Evolutionary conservation across 1,140 invertebrate genomes (phyloP).

Genomic region (Rhopalosiphum maidis): DNA sequence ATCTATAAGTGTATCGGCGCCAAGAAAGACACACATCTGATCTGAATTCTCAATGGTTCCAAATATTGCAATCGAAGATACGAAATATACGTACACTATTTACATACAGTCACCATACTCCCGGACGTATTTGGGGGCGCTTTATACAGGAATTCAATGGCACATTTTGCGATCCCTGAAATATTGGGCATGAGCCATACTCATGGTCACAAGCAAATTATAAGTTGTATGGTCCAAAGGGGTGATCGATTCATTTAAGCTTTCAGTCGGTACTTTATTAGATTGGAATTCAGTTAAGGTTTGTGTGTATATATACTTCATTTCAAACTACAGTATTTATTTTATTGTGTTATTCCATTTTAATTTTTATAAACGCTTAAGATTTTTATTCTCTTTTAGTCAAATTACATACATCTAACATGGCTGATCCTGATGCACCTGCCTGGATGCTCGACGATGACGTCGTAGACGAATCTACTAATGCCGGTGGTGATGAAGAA

Average conservation of each 20-base stretch:
- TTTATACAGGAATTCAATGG: background rate
- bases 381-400: background rate
- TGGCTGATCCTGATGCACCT: conserved; percentile 33
- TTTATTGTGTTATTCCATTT: background rate
- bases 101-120: background rate
- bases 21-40: conserved; percentile 30
- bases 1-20: conserved; percentile 32
- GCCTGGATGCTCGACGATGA: conserved; percentile 14
- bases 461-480: background rate
- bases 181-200: conserved; percentile 43
- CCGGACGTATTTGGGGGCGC: background rate
- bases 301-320: background rate
- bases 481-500: background rate
- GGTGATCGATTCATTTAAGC: conserved; percentile 52
- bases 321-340: conserved; percentile 13
- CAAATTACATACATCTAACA: background rate
- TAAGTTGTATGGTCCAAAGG: conserved; percentile 42
- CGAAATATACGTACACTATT: too few species aligned
- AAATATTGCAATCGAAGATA: background rate
- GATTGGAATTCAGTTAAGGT: conserved; percentile 33
- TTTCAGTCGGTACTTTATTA: conserved; percentile 21
- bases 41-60: conserved; percentile 54
- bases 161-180: conserved; percentile 27
- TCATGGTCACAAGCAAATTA: conserved; percentile 51
- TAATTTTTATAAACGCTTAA: background rate